These are phyloP conservation scores for Drosophila paramelanica DNA, from an alignment of 2,888 invertebrate species.

Conservation along the genomic window DNA sequence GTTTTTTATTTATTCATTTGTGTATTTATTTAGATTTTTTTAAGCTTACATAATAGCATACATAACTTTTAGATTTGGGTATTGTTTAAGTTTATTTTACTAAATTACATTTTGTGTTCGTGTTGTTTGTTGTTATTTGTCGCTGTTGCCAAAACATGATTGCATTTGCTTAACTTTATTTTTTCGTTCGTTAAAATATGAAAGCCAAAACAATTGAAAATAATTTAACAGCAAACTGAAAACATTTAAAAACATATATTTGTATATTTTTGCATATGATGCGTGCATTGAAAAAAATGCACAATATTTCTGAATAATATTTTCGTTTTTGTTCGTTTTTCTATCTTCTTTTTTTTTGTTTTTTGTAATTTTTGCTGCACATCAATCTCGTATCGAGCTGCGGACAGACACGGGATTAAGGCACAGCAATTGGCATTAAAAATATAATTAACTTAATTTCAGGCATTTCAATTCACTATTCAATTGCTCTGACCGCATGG, in stretches of 20 bases:
- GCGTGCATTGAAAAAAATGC: conserved; percentile 34
- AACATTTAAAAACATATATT: conserved; percentile 28
- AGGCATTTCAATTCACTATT: conserved; percentile 70
- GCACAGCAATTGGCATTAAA: conserved; percentile 76
- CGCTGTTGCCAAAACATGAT: conserved; percentile 61
- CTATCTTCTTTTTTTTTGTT: conserved; percentile 16
- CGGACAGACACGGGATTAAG: conserved; percentile 80
- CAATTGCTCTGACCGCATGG: conserved; percentile 32
- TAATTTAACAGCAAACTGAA: conserved; percentile 44
- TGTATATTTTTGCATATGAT: conserved; percentile 38
- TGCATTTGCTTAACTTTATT: conserved; percentile 57
- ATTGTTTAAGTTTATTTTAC: conserved; percentile 69
- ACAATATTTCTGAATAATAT: conserved; percentile 4
- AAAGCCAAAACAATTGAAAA: conserved; percentile 56
- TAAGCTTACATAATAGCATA: conserved; percentile 76
- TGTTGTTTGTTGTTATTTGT: conserved; percentile 40
- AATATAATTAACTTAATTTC: conserved; percentile 66
- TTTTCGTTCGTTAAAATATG: conserved; percentile 53
- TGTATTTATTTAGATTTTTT: conserved; percentile 68
- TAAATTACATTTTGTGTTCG: conserved; percentile 71
- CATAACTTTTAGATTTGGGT: conserved; percentile 68
- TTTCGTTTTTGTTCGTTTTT: conserved; percentile 8
- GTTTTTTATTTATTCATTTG: conserved; percentile 51
- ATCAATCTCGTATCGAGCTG: conserved; percentile 80
- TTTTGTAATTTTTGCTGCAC: conserved; percentile 66